Conservation (phyloP, 2,888 invertebrate species). For the Tryphoninae sp. region DNA sequence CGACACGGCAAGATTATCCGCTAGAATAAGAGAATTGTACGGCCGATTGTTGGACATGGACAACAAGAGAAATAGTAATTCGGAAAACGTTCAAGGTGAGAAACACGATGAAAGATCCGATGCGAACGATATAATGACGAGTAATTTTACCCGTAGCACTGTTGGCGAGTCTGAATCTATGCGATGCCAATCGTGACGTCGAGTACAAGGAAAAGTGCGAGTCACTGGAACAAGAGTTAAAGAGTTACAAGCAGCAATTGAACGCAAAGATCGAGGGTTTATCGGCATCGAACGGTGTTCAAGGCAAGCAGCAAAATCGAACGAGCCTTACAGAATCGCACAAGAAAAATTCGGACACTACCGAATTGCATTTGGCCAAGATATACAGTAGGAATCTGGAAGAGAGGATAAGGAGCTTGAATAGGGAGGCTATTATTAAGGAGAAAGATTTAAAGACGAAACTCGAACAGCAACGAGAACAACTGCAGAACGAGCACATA, state of each 20-base stretch:
- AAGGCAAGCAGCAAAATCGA: conserved; percentile 59
- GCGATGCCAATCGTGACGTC: conserved; percentile 72
- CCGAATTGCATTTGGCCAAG: conserved; percentile 82
- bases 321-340: conserved; percentile 67
- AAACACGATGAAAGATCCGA: not conserved
- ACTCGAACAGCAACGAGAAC: conserved; percentile 83
- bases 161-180: conserved; percentile 78
- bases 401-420: conserved; percentile 86
- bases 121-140: not conserved
- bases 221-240: conserved; percentile 86
- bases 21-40: conserved; percentile 81
- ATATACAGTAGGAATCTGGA: conserved; percentile 86
- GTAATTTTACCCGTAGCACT: conserved; percentile 74
- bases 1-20: conserved; percentile 63
- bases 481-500: conserved; percentile 74
- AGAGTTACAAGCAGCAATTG: conserved; percentile 84
- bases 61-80: conserved; percentile 80
- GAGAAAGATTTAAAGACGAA: conserved; percentile 85
- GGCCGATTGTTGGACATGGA: conserved; percentile 79
- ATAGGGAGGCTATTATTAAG: conserved; percentile 85
- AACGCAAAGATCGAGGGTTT: conserved; percentile 55
- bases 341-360: conserved; percentile 71
- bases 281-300: conserved; percentile 40
- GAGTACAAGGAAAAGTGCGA: conserved; percentile 87
- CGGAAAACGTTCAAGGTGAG: conserved; percentile 80